Conservation (phyloP, 1,140 invertebrate genomes). For the Drosophila ambigua region DNA sequence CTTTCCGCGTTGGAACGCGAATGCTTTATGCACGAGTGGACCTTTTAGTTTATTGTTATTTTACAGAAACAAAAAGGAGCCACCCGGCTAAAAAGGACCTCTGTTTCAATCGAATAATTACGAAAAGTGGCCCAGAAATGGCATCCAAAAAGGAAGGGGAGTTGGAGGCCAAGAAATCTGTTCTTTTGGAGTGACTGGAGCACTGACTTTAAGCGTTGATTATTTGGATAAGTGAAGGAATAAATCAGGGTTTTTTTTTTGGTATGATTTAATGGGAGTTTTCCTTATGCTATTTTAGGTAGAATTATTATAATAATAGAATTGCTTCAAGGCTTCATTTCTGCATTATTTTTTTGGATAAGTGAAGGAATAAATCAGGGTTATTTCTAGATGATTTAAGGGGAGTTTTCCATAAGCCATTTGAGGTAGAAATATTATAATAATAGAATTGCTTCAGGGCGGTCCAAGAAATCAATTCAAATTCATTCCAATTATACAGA, state of each 20-base stretch:
- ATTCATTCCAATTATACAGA: too few species aligned
- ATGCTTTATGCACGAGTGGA: conserved; percentile 77
- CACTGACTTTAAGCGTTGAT: background rate
- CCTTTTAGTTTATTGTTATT: conserved; percentile 79
- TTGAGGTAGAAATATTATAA: too few species aligned
- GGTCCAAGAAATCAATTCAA: too few species aligned
- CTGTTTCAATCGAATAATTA: conserved; percentile 49
- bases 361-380: background rate
- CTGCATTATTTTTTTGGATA: too few species aligned
- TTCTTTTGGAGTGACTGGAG: background rate
- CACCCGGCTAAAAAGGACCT: conserved; percentile 28
- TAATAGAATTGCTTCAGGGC: too few species aligned
- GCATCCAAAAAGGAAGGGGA: background rate
- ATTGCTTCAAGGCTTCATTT: too few species aligned
- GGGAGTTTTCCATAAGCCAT: too few species aligned
- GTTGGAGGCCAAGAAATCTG: background rate
- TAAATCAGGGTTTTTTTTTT: too few species aligned
- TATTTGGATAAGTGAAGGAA: background rate
- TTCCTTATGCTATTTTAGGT: too few species aligned
- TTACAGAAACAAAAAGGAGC: conserved; percentile 34
- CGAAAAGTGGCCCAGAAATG: conserved; percentile 40
- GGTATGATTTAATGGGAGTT: too few species aligned
- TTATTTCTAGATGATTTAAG: too few species aligned
- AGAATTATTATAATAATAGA: too few species aligned
- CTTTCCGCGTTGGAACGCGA: conserved; percentile 38